Evolutionary conservation across 2,113 vertebrate species (phyloP).

Genomic region (Thryonomys swinderianus): DNA sequence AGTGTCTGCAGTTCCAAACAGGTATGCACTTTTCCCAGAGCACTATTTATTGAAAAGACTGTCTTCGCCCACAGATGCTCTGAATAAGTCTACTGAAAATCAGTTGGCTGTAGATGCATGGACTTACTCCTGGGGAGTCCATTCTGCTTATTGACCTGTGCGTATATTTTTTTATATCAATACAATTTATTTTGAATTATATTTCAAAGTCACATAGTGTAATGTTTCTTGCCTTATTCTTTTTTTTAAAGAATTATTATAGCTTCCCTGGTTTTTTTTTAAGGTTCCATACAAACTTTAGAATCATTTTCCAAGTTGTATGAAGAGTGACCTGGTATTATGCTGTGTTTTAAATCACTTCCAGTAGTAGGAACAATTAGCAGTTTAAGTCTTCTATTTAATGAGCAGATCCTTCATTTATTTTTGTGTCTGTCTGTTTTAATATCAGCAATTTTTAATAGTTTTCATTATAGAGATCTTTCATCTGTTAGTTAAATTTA

Average conservation of each 20-base stretch:
- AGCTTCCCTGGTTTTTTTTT: not conserved
- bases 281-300: not conserved
- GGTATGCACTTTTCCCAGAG: not conserved
- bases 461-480: not conserved
- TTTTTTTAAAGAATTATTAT: not conserved
- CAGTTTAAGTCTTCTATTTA: not conserved
- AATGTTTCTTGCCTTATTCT: not conserved
- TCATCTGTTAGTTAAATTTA: not conserved
- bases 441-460: not conserved
- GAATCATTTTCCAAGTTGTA: not conserved
- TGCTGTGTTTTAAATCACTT: not conserved
- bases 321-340: too few species aligned
- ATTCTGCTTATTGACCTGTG: not conserved
- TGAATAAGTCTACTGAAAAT: not conserved
- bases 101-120: not conserved
- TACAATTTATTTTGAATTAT: not conserved
- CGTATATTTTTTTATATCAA: not conserved
- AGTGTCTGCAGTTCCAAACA: too few species aligned
- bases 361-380: not conserved
- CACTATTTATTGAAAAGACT: not conserved
- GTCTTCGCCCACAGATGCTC: too few species aligned
- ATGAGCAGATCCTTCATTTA: not conserved
- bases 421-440: not conserved
- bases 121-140: not conserved
- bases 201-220: not conserved